Evolutionary conservation across 2,888 invertebrate genomes (phyloP).

Genomic region (Phortica magna): DNA sequence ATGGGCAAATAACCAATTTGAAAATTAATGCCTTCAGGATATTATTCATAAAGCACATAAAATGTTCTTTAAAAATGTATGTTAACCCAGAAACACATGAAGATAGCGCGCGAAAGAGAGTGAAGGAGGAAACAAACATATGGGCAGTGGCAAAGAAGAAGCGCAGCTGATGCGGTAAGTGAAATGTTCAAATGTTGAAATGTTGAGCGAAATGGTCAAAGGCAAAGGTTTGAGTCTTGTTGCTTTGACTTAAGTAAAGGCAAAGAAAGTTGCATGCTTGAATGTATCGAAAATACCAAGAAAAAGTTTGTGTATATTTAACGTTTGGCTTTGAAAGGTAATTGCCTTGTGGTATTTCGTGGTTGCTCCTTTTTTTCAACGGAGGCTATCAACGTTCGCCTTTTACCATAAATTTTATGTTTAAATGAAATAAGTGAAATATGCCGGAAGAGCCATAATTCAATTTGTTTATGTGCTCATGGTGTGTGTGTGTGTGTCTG

Average conservation of each 20-base stretch:
- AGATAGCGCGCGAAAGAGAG: background rate
- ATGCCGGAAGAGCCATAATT: constrained; percentile 62
- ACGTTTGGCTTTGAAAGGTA: constrained; percentile 48
- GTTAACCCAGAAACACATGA: constrained; percentile 12
- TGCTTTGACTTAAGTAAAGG: too few relatives aligned
- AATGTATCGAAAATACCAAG: background rate
- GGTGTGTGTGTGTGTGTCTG: background rate
- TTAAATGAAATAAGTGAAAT: constrained; percentile 40
- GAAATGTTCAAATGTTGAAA: background rate
- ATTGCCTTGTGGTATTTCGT: constrained; percentile 66
- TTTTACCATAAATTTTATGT: constrained; percentile 22
- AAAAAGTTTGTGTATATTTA: constrained; percentile 5
- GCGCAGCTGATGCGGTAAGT: constrained; percentile 25
- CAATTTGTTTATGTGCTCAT: constrained; percentile 46
- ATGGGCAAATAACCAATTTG: constrained; percentile 72
- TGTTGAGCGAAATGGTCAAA: background rate
- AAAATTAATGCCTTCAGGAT: constrained; percentile 73
- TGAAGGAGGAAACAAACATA: constrained; percentile 31
- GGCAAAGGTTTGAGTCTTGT: background rate
- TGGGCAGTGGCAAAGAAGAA: constrained; percentile 42
- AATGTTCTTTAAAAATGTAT: constrained; percentile 41
- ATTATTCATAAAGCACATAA: constrained; percentile 71
- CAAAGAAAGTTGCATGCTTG: background rate
- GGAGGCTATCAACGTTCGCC: constrained; percentile 54
- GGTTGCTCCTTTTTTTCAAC: background rate